Evolutionary conservation across 2,113 vertebrate species (phyloP), one percentile per base, ranked within the genome.

Genomic region (Ahaetulla prasina): DNA sequence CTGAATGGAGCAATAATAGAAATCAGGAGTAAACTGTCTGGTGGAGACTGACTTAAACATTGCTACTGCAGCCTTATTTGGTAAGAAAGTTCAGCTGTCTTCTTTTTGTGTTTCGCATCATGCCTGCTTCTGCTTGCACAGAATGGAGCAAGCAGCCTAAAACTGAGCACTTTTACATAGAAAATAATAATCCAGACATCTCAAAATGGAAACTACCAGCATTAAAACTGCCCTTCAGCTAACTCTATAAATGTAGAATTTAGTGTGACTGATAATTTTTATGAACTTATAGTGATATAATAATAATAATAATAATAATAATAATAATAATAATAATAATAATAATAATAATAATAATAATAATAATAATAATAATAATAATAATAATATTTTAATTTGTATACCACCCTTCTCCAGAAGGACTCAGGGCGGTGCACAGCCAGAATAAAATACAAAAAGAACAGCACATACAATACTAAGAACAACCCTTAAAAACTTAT

Each of bases 51-150:
- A 95, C 86, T 94, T 95, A 87, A 74, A 43, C 91, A 47, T 89
- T 94, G 93, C 89, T 95, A 88, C 87, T 35, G 87, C 80, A 68
- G 45, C 94, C 94, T 96, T 96, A 96, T 94, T 95, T 96, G 94
- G 95, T 92, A 88, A 87, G 91, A 89, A 95, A 94, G 91, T 50
- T 95, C 87, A 90, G 90, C 84, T n/a, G 93, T n/a, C 8, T 43
- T 80, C 87, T 27, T 94, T 90, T 92, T 91, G 94, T 94, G 89
- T 94, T 94, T 94, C 92, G 94, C 80, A 92, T 27, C 63, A 94
- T 68, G 91, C 93, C 87, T 95, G 47, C 88, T 16, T 91, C 89
- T 93, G 87, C 57, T 91, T 91, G 25, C 55, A 94, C 47, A 74
- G 91, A 91, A 88, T 89, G 95, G 84, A 50, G 9, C 25, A 95